Evolutionary conservation across 2,797 vertebrate species (phyloP).

Genomic region (Liasis olivaceus): DNA sequence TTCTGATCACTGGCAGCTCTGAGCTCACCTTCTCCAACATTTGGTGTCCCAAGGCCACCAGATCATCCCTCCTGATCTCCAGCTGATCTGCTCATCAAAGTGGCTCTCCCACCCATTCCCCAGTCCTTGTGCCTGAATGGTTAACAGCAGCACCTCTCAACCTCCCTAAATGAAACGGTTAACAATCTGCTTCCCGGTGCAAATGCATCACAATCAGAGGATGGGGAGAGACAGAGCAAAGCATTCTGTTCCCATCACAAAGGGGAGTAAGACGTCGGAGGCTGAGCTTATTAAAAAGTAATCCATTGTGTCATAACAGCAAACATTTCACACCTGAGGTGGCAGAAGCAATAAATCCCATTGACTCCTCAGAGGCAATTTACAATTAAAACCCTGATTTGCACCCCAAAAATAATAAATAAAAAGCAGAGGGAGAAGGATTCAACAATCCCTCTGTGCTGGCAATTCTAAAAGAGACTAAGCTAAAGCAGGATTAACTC

Average conservation of each 20-base stretch:
- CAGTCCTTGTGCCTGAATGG: too few species aligned
- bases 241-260: conserved; percentile 14
- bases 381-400: conserved; percentile 72
- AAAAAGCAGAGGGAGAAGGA: conserved; percentile 22
- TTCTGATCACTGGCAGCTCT: too few species aligned
- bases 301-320: conserved; percentile 64
- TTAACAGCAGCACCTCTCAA: neutral
- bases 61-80: neutral
- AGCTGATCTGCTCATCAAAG: neutral
- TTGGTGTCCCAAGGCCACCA: too few species aligned
- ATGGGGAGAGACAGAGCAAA: neutral
- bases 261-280: conserved; percentile 38
- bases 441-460: conserved; percentile 37
- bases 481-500: neutral
- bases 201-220: neutral
- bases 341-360: conserved; percentile 69
- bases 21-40: too few species aligned
- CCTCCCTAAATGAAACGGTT: neutral
- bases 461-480: conserved; percentile 55
- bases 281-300: conserved; percentile 67
- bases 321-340: conserved; percentile 70
- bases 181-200: neutral
- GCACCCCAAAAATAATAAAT: conserved; percentile 58
- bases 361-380: conserved; percentile 70
- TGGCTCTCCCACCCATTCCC: neutral